Evolutionary conservation across 2,888 invertebrate species (phyloP).

Genomic region (Andrena dorsata): DNA sequence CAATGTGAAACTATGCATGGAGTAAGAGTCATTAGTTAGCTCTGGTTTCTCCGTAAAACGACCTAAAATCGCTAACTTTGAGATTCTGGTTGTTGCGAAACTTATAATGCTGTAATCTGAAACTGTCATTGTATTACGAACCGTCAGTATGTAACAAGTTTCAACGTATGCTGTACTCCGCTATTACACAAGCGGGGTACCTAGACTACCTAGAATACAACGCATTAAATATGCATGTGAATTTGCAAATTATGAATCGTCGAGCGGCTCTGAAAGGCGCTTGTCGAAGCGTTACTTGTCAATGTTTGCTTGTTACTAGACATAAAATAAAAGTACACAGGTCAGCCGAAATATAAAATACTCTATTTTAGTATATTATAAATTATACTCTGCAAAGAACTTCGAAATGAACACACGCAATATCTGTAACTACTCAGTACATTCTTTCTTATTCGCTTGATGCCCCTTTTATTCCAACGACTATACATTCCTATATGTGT

Average conservation of each 20-base stretch:
- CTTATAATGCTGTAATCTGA: constrained; percentile 75
- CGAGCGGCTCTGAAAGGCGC: background rate
- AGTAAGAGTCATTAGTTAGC: constrained; percentile 49
- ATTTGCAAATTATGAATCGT: constrained; percentile 27
- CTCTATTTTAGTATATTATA: too few species aligned
- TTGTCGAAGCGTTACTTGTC: background rate
- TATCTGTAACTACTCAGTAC: too few species aligned
- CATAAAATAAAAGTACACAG: background rate
- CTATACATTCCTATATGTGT: too few species aligned
- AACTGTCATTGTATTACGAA: constrained; percentile 76
- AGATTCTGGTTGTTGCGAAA: constrained; percentile 54
- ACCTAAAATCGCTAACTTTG: constrained; percentile 57
- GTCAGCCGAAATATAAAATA: background rate
- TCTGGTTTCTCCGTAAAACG: constrained; percentile 56
- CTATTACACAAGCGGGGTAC: constrained; percentile 18
- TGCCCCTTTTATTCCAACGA: too few species aligned
- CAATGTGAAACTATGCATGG: constrained; percentile 41
- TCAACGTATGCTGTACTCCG: constrained; percentile 35
- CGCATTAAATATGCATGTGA: constrained; percentile 22
- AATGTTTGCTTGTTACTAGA: background rate
- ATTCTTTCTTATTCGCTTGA: too few species aligned
- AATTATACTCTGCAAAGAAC: too few species aligned
- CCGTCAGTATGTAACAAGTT: constrained; percentile 54
- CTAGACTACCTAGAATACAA: constrained; percentile 17
- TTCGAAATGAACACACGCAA: too few species aligned